phyloP scores from a whole-genome alignment of 1,140 invertebrate species.

The Brachionus asplanchnoidis region DNA sequence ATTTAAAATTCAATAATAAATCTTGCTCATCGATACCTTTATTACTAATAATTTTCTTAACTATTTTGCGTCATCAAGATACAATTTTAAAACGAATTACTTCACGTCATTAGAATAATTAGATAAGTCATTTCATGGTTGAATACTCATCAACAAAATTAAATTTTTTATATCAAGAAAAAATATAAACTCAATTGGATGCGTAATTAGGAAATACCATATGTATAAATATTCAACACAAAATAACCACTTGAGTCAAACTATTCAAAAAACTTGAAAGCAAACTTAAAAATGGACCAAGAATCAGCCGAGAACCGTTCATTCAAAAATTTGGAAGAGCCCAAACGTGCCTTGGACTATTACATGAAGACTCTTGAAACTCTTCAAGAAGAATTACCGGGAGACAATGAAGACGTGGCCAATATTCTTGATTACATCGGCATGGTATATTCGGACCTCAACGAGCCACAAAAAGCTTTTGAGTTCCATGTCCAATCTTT shows the following conservation, averaged over 20 bases:
- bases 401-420: neutral
- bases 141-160: neutral
- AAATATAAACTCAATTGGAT: neutral
- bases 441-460: constrained; percentile 1
- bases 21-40: too few species aligned
- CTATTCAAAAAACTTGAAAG: neutral
- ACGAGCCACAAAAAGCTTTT: neutral
- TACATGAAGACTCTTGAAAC: neutral
- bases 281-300: neutral
- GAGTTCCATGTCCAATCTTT: neutral
- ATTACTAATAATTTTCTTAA: too few species aligned
- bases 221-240: neutral
- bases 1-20: too few species aligned
- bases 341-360: constrained; percentile 12
- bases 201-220: neutral
- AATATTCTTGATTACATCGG: constrained; percentile 10
- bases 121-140: neutral
- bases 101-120: neutral
- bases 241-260: neutral
- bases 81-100: neutral
- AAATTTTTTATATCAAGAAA: neutral
- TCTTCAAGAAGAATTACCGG: neutral
- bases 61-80: neutral
- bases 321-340: constrained; percentile 19
- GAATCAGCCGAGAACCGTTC: neutral